Base-by-base conservation (phyloP, 2,888 invertebrate genomes). In the Malthinus seriepunctatus region DNA sequence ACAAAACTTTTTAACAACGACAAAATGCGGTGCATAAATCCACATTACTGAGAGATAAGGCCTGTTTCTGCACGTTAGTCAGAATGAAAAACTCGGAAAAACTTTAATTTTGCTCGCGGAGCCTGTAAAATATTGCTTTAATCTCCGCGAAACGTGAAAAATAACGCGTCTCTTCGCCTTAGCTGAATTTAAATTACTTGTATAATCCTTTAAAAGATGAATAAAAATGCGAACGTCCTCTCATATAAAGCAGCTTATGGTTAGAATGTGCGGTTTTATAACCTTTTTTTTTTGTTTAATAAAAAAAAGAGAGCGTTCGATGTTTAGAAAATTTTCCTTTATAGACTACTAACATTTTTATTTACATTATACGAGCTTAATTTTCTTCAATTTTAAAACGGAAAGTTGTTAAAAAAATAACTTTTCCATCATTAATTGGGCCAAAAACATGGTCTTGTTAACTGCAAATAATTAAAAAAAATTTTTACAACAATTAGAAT, bases 121-220 rank as follows among this genome's bases (percentile, higher is more conserved):
- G 64, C 67, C 63, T 68, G 76, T 78, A 75, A 78, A 78, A 78
- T 78, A 78, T 78, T 76, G 76, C 78, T 78, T 78, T 78, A 78
- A 78, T 78, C 78, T 78, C 75, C 69, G 75, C 67, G 68, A 74
- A 77, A 76, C 75, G 74, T 71, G 74, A 73, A 74, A 76, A 76
- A 74, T 73, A 75, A 73, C 73, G 67, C 72, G 75, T 73, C 75
- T 73, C 73, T 71, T 74, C 76, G 76, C 77, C 77, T 77, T 78
- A 77, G 76, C 75, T 76, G 76, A 75, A 77, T 77, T 77, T 76
- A 78, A 78, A 78, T 77, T 77, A 76, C 77, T 76, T 71, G 72
- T 68, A 70, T 74, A 74, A 76, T 75, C 73, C 75, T 62, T 68
- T 69, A 67, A 71, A 75, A 73, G 73, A 72, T 71, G 71, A 69